Conservation (phyloP, 2,888 invertebrate genomes). For the Heliconius hortense region DNA sequence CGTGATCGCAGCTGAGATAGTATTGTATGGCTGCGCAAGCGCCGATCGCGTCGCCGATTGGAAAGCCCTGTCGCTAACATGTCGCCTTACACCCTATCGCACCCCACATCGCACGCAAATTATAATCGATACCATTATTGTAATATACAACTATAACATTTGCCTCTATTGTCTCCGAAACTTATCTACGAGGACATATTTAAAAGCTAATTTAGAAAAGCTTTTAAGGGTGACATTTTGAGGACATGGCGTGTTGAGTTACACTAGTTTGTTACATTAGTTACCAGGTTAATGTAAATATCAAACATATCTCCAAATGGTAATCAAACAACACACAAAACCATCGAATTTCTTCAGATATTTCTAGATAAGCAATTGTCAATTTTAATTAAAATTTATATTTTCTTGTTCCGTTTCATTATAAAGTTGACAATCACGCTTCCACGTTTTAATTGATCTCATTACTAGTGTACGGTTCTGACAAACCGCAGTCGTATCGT, state of each 20-base stretch:
- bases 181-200: constrained; percentile 18
- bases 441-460: constrained; percentile 48
- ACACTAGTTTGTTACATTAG: too few relatives aligned
- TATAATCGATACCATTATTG: constrained; percentile 83
- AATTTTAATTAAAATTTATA: neutral
- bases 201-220: neutral
- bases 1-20: constrained; percentile 77
- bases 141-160: constrained; percentile 77
- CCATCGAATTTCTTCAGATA: too few relatives aligned
- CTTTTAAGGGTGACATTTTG: neutral
- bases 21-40: constrained; percentile 74
- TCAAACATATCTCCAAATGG: neutral
- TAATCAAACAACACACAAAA: neutral
- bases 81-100: constrained; percentile 74
- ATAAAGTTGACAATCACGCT: constrained; percentile 10
- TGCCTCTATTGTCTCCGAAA: constrained; percentile 65
- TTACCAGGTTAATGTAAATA: neutral
- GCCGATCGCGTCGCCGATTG: constrained; percentile 77
- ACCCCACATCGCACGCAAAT: constrained; percentile 79
- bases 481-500: constrained; percentile 48
- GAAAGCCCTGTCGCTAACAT: constrained; percentile 77
- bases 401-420: neutral
- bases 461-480: constrained; percentile 56
- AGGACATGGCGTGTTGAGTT: neutral
- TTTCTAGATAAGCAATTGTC: neutral